phyloP scores from a whole-genome alignment of 92 coral and sea anemone species.

The Zoanthus sansibaricus region DNA sequence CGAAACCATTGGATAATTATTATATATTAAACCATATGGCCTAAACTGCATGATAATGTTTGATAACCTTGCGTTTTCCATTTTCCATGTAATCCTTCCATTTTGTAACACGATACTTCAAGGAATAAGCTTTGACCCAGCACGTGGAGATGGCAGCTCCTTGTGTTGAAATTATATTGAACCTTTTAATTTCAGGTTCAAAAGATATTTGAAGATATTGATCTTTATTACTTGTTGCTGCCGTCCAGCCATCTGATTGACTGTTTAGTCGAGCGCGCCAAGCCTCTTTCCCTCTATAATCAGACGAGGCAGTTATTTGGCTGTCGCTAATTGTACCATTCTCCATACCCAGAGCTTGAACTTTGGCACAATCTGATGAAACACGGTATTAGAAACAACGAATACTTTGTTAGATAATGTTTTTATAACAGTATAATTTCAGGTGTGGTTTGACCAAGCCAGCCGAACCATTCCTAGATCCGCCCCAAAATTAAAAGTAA shows the following conservation, averaged over 20 bases:
- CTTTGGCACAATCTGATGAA: background rate
- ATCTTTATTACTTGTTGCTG: constrained; percentile 13
- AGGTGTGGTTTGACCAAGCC: too few species aligned
- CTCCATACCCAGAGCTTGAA: constrained; percentile 43
- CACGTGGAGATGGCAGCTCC: background rate
- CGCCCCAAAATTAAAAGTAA: too few species aligned
- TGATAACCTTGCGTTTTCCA: background rate
- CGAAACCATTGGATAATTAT: too few species aligned
- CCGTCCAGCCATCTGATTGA: constrained; percentile 4
- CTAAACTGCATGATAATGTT: too few species aligned
- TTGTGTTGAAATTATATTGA: constrained; percentile 24
- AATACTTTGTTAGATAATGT: too few species aligned
- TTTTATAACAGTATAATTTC: too few species aligned
- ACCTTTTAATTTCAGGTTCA: background rate
- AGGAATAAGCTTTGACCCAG: constrained; percentile 26
- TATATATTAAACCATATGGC: too few species aligned
- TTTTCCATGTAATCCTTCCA: constrained; percentile 1
- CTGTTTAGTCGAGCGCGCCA: constrained; percentile 38
- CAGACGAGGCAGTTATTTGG: constrained; percentile 30
- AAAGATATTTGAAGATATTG: constrained; percentile 35
- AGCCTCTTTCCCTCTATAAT: background rate
- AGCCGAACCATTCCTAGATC: too few species aligned
- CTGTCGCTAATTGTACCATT: background rate
- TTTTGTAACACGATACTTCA: background rate
- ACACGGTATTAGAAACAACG: background rate